Evolutionary conservation across 2,888 invertebrate genomes (phyloP), one percentile per base, ranked within the genome.

Genomic region (Tigriopus californicus): DNA sequence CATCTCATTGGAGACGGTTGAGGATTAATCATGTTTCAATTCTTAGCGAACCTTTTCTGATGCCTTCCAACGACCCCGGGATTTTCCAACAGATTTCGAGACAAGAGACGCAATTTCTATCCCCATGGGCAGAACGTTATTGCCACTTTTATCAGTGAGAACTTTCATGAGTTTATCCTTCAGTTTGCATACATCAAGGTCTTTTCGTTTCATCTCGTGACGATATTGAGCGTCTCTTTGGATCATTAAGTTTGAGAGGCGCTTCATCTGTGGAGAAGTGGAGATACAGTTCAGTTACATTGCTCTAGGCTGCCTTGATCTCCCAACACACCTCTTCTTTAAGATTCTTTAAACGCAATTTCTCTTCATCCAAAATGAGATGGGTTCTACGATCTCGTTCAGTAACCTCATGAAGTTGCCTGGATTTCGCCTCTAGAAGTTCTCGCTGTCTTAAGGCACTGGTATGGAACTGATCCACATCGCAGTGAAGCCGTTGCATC

Each of bases 151-250:
- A 10, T 54, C 54, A 1, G 56, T 22, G 24, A 56, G 12, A 10
- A 53, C 33, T 33, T 53, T 59, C 22, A 59, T 25, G 15, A 59
- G 20, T 42, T 52, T 25, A 4, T 59, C 59, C 11, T 59, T 59
- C 15, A 59, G 41, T 41, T 59, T 59, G 15, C 18, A 15, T 13
- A 49, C 15, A 24, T 59, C 59, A 8, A 52, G 59, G 15, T 59
- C 59, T 25, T 49, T 52, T 41, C 41, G 51, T 11, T 41, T 25
- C 13, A 20, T 44, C 41, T 59, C 59, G 52, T 59, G 59, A 41
- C 41, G 51, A 15, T 53, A 59, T 13, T 41, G 48, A 40, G 33
- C 20, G n/a, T 59, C 59, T 53, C 59, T 3, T 40, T 59, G 51
- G 12, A 59, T 25, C 12, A 59, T 18, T 18, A 59, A 24, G 22